Conservation (phyloP, 1,140 invertebrate species). For the Drosophila bocqueti region DNA sequence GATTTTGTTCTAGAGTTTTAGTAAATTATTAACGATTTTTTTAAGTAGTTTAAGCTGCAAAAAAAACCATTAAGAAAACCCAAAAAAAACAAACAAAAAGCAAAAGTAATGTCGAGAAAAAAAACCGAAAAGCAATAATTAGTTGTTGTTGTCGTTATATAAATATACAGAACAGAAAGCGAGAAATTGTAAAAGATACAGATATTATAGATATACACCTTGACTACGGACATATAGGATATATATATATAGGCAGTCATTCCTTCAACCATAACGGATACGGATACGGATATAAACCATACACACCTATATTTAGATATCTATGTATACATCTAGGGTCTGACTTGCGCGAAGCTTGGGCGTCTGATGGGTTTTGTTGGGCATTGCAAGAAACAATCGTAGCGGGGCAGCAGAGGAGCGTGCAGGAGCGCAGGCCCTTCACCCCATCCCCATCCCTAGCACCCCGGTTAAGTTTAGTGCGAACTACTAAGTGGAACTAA, state of each 20-base stretch:
- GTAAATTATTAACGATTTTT: constrained; percentile 81
- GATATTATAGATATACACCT: constrained; percentile 68
- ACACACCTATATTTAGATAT: constrained; percentile 58
- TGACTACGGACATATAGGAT: constrained; percentile 36
- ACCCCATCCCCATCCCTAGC: background rate
- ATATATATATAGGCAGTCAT: constrained; percentile 63
- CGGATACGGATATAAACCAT: constrained; percentile 52
- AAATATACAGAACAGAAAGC: constrained; percentile 67
- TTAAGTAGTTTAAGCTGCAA: constrained; percentile 60
- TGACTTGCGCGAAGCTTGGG: constrained; percentile 77
- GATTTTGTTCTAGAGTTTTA: constrained; percentile 79
- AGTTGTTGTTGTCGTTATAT: constrained; percentile 81
- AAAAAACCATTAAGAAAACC: constrained; percentile 11
- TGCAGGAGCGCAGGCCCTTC: constrained; percentile 34
- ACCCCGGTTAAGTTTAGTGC: constrained; percentile 50
- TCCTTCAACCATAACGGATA: constrained; percentile 68
- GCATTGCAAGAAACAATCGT: constrained; percentile 83
- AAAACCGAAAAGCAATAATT: constrained; percentile 83
- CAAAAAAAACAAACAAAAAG: constrained; percentile 37
- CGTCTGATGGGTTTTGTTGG: constrained; percentile 79
- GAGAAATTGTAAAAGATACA: constrained; percentile 46
- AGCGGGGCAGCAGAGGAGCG: constrained; percentile 50
- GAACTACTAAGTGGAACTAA: constrained; percentile 46
- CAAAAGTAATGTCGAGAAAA: constrained; percentile 65
- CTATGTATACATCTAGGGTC: constrained; percentile 67